A percentile compares a stretch with the other conserved stretches of the same genome.
These are phyloP conservation scores for Mastigias papua DNA, from an alignment of 30 jellyfish, hydroid and myxozoan genomes.

Conservation along the genomic window DNA sequence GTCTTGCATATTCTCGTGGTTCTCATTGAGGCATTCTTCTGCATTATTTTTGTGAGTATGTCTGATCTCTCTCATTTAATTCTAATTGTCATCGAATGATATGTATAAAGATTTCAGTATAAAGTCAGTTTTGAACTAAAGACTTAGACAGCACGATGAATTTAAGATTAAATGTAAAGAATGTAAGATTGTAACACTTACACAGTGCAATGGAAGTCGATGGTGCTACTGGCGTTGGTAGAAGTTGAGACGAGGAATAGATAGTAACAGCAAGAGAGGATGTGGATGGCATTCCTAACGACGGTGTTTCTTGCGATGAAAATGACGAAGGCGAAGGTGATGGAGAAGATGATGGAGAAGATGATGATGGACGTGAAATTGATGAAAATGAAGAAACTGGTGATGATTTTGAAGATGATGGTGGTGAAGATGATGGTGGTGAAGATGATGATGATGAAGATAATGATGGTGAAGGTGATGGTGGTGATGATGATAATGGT, in stretches of 20 bases:
- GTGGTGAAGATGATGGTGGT: slow-evolving; percentile 10
- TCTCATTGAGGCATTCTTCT: too few relatives aligned
- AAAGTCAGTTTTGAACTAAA: too few relatives aligned
- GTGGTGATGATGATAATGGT: neutral
- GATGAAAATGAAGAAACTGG: neutral
- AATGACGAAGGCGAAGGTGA: slow-evolving; percentile 6
- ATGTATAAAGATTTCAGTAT: too few relatives aligned
- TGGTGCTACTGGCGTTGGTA: neutral
- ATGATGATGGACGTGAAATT: neutral
- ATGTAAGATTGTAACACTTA: too few relatives aligned
- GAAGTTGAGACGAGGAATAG: neutral
- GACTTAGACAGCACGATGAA: too few relatives aligned
- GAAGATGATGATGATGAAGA: slow-evolving; percentile 6
- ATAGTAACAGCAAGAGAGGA: neutral
- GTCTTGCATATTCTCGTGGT: too few relatives aligned
- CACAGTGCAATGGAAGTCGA: too few relatives aligned
- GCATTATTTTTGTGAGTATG: too few relatives aligned
- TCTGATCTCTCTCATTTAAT: too few relatives aligned
- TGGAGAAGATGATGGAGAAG: slow-evolving; percentile 6
- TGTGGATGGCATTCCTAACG: too few relatives aligned
- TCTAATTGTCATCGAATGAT: too few relatives aligned
- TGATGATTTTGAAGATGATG: slow-evolving; percentile 14
- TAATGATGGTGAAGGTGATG: slow-evolving; percentile 14
- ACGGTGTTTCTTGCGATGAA: neutral
- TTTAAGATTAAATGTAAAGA: too few relatives aligned